Conservation (phyloP, 2,888 invertebrate species). For the Agonum fuliginosum region DNA sequence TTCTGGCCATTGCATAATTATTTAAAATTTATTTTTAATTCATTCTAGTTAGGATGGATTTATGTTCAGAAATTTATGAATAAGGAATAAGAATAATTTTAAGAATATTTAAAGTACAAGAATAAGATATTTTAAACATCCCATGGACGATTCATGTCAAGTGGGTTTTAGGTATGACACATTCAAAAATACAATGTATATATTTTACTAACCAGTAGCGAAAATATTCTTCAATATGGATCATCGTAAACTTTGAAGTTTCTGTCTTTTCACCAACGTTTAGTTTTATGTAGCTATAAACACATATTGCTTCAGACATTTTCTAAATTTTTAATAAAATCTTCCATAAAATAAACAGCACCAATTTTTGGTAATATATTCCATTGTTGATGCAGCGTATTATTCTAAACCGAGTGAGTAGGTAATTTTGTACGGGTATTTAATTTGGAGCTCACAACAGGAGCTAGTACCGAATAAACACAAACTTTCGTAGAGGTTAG, state of each 20-base stretch:
- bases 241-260: constrained; percentile 1
- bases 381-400: background rate
- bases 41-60: no score
- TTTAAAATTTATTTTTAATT: no score
- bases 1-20: no score
- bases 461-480: constrained; percentile 15
- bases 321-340: constrained; percentile 25
- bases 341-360: background rate
- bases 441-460: background rate
- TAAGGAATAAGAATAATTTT: no score
- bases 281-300: constrained; percentile 21
- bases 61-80: no score
- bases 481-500: background rate
- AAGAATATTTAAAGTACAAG: no score
- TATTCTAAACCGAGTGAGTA: background rate
- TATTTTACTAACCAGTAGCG: no score
- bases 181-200: no score
- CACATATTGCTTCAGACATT: constrained; percentile 19
- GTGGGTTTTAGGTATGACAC: no score
- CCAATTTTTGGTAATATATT: constrained; percentile 4
- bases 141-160: no score
- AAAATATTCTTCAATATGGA: no score
- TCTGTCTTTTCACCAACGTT: background rate
- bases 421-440: background rate
- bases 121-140: no score